Conservation (phyloP, 92 coral and sea anemone species). For the Zoanthus sansibaricus region DNA sequence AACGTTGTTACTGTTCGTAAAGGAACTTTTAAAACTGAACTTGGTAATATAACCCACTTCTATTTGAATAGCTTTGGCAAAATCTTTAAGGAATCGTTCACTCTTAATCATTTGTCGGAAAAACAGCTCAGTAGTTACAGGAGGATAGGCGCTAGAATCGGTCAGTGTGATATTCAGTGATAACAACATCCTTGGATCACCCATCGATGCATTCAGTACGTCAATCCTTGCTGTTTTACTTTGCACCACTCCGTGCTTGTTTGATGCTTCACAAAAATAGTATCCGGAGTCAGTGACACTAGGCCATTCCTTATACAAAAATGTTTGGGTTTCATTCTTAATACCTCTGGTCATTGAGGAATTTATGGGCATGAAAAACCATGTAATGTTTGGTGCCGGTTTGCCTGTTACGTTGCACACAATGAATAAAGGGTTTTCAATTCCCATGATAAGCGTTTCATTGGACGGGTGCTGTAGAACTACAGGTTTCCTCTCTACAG, state of each 20-base stretch:
- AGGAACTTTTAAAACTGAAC: neutral
- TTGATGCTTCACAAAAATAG: constrained; percentile 65
- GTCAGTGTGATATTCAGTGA: constrained; percentile 52
- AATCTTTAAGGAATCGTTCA: neutral
- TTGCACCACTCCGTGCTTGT: constrained; percentile 60
- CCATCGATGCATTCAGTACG: constrained; percentile 59
- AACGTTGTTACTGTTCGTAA: neutral
- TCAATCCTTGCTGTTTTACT: constrained; percentile 64
- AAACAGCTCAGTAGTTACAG: neutral
- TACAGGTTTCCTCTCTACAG: constrained; percentile 59
- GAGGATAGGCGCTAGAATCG: neutral
- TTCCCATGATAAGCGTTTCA: constrained; percentile 26
- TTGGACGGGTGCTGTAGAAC: constrained; percentile 59
- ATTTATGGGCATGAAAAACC: constrained; percentile 62
- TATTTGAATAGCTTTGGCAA: constrained; percentile 10
- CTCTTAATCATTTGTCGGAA: neutral
- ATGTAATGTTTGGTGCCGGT: constrained; percentile 61
- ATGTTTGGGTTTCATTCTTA: constrained; percentile 50
- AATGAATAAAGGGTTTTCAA: constrained; percentile 48
- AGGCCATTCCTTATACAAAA: constrained; percentile 48
- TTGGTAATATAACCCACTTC: neutral
- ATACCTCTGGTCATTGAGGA: constrained; percentile 21
- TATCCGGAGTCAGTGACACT: constrained; percentile 57
- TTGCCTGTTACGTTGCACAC: constrained; percentile 70
- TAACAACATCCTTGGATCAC: constrained; percentile 61